phyloP scores from a whole-genome alignment of 2,797 vertebrate genomes.

The Amniataba percoides region DNA sequence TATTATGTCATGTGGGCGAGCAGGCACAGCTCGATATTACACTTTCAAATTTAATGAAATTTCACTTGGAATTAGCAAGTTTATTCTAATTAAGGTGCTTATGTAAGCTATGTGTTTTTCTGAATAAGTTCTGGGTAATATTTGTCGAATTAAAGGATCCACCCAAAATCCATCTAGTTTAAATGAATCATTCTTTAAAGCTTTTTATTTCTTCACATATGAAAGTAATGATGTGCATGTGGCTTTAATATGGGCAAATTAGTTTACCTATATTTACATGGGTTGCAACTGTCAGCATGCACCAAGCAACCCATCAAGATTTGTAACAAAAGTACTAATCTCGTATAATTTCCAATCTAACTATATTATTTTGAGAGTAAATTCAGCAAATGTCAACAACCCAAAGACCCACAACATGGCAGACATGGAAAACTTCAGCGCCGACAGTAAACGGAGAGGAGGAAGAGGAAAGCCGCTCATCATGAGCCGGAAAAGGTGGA shows the following conservation, averaged over 20 bases:
- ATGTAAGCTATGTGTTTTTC: background rate
- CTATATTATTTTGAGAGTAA: background rate
- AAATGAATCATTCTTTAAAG: background rate
- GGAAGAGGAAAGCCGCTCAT: background rate
- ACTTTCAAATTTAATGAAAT: constrained; percentile 35
- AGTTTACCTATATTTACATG: background rate
- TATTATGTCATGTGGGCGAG: constrained; percentile 33
- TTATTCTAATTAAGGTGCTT: constrained; percentile 22
- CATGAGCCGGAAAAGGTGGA: background rate
- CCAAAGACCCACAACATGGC: background rate
- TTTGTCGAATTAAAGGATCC: background rate
- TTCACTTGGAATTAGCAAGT: constrained; percentile 12
- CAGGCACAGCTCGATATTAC: constrained; percentile 27
- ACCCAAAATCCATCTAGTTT: background rate
- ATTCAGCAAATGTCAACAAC: background rate
- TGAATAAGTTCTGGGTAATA: background rate
- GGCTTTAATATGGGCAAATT: background rate
- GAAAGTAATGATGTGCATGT: background rate
- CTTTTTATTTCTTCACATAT: background rate
- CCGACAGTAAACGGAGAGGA: background rate
- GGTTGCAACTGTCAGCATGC: background rate
- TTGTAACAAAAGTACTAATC: background rate
- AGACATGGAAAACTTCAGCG: background rate
- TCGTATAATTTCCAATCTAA: background rate
- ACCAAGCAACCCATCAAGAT: background rate